Conservation (phyloP, 2,113 vertebrate species). For the Puffinus mauretanicus region DNA sequence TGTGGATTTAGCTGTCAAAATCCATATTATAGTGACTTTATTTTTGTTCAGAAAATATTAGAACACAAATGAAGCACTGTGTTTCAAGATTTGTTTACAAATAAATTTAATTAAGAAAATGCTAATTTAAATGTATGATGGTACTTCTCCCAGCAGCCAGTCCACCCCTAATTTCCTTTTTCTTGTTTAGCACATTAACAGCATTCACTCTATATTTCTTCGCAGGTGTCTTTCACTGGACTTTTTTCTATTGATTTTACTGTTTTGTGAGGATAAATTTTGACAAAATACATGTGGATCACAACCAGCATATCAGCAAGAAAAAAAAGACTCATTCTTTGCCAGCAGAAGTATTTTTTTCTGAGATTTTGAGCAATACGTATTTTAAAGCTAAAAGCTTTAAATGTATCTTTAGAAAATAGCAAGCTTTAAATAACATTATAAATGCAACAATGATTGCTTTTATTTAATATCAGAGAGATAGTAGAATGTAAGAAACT, state of each 20-base stretch:
- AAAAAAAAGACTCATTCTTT: not conserved
- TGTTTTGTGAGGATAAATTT: not conserved
- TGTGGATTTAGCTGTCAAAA: not conserved
- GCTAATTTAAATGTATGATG: not conserved
- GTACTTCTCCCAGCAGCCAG: not conserved
- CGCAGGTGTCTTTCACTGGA: not conserved
- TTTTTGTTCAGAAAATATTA: not conserved
- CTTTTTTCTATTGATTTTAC: not conserved
- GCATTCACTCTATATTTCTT: not conserved
- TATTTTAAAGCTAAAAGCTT: not conserved
- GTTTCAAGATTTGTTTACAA: not conserved
- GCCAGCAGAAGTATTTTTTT: not conserved
- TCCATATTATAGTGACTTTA: not conserved
- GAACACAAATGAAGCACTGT: not conserved
- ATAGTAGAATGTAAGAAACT: not conserved
- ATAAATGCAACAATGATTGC: not conserved
- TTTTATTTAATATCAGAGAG: not conserved
- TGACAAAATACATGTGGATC: not conserved
- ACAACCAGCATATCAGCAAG: not conserved
- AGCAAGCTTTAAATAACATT: not conserved
- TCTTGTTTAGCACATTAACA: not conserved
- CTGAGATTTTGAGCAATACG: not conserved
- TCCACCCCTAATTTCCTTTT: not conserved
- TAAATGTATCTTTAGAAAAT: not conserved
- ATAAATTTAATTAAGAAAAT: not conserved